A percentile compares a stretch with the other conserved stretches of the same genome.
These are phyloP conservation scores for Pimephales promelas DNA, from an alignment of 2,113 vertebrate species.

Conservation along the genomic window DNA sequence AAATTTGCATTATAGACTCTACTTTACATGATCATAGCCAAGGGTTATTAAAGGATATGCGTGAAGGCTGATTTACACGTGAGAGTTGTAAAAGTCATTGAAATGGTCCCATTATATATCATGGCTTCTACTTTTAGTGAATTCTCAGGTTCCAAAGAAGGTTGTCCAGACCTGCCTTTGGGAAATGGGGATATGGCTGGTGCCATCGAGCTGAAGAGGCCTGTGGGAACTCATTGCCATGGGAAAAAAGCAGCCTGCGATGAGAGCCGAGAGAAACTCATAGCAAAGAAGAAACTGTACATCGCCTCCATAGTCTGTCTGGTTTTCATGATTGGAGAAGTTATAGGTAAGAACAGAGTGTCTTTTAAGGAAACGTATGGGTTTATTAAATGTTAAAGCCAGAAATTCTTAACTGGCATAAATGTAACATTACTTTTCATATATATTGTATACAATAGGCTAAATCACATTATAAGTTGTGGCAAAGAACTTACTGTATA, in stretches of 20 bases:
- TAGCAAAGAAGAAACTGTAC: constrained; percentile 87
- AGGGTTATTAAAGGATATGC: not conserved
- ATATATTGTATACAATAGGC: not conserved
- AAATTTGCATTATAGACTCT: not conserved
- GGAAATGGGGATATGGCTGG: constrained; percentile 69
- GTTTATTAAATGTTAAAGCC: not conserved
- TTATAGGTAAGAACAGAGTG: constrained; percentile 75
- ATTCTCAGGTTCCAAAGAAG: constrained; percentile 72
- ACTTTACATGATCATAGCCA: not conserved
- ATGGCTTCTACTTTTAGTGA: constrained; percentile 62
- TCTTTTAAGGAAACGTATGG: not conserved
- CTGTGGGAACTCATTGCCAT: constrained; percentile 71
- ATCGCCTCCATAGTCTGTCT: constrained; percentile 87
- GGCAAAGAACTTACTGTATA: not conserved
- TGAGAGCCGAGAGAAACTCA: constrained; percentile 69
- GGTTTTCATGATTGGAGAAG: constrained; percentile 93
- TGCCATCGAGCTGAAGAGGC: constrained; percentile 74
- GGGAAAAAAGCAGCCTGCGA: constrained; percentile 55
- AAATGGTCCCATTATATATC: not conserved
- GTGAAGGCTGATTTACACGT: not conserved
- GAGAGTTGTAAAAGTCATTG: not conserved
- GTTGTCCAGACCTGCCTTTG: constrained; percentile 62
- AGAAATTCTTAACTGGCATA: not conserved
- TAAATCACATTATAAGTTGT: not conserved
- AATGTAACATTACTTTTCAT: not conserved